These are phyloP conservation scores for Ametastegia equiseti DNA, from an alignment of 2,888 invertebrate species.

Conservation along the genomic window DNA sequence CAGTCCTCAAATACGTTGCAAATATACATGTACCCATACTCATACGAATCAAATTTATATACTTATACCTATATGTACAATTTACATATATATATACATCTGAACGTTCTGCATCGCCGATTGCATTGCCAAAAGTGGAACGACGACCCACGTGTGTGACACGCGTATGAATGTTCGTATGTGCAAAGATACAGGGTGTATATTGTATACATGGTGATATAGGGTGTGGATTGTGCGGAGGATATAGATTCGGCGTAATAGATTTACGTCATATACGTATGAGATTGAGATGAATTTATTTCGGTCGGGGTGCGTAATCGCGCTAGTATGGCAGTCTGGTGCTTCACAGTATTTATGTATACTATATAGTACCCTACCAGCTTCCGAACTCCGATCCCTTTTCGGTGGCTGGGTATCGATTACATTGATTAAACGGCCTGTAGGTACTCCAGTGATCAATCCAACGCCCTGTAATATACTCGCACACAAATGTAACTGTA, in stretches of 20 bases:
- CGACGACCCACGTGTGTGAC: not conserved
- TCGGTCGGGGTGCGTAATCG: constrained; percentile 12
- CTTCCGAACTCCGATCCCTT: not conserved
- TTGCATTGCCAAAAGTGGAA: constrained; percentile 15
- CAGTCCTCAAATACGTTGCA: not conserved
- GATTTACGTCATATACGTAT: constrained; percentile 34
- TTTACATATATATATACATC: not conserved
- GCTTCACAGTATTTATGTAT: no score
- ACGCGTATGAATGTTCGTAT: not conserved
- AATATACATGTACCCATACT: no score
- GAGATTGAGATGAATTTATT: constrained; percentile 42
- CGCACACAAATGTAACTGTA: no score
- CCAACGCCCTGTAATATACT: not conserved
- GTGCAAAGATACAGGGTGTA: not conserved
- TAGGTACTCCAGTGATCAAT: not conserved
- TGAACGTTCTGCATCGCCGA: not conserved
- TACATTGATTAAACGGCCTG: constrained; percentile 24
- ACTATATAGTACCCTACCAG: not conserved
- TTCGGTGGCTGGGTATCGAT: constrained; percentile 6
- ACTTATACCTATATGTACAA: not conserved
- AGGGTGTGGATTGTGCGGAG: not conserved
- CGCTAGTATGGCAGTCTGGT: constrained; percentile 21
- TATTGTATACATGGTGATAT: not conserved
- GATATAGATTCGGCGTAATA: constrained; percentile 1
- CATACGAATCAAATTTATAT: no score